These are phyloP conservation scores for Tympanoctomys barrerae DNA, from an alignment of 2,797 vertebrate species.

Conservation along the genomic window DNA sequence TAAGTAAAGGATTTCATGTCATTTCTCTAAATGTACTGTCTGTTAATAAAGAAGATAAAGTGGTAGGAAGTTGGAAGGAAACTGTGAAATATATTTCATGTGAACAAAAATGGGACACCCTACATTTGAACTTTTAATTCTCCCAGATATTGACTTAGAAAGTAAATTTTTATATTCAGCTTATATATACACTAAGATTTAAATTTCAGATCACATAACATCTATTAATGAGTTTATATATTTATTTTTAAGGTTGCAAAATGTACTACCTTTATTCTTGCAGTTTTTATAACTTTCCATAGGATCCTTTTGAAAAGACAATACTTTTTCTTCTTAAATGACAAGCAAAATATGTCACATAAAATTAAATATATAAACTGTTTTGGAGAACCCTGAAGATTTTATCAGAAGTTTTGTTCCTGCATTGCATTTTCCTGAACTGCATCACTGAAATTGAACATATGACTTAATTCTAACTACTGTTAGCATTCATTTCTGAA, in stretches of 20 bases:
- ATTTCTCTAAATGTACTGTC: conserved; percentile 32
- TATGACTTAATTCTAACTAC: conserved; percentile 40
- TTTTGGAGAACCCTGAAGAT: background rate
- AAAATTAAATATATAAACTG: background rate
- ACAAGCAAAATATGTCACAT: background rate
- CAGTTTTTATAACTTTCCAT: background rate
- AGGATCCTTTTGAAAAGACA: background rate
- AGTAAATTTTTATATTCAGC: background rate
- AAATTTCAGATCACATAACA: background rate
- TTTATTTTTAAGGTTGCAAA: background rate
- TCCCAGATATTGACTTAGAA: background rate
- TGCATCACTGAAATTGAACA: background rate
- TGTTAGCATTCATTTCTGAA: conserved; percentile 46
- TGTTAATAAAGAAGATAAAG: background rate
- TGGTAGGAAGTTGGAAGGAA: background rate
- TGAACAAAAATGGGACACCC: background rate
- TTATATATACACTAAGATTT: background rate
- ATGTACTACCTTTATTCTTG: background rate
- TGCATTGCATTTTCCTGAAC: background rate
- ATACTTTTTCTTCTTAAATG: background rate
- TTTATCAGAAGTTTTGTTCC: conserved; percentile 31
- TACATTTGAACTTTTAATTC: background rate
- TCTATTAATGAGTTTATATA: background rate
- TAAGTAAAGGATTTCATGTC: background rate
- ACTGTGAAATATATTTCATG: background rate